These are phyloP conservation scores for Chirona hameri DNA, from an alignment of 2,888 invertebrate species.

Conservation along the genomic window DNA sequence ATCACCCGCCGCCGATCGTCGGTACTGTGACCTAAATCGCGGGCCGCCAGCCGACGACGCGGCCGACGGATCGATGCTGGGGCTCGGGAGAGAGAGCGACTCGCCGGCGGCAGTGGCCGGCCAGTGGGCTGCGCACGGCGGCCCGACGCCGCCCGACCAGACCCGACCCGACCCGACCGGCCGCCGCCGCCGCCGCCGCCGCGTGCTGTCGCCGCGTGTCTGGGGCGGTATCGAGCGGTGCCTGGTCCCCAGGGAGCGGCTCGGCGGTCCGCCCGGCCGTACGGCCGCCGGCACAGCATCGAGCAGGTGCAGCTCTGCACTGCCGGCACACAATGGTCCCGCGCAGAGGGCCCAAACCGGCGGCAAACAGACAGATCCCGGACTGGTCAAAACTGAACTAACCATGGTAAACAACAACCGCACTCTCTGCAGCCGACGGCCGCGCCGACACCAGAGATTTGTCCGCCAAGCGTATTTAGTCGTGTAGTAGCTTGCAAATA, in stretches of 20 bases:
- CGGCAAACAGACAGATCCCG: no score
- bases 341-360: no score
- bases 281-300: neutral
- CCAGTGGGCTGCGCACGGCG: neutral
- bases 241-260: neutral
- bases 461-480: no score
- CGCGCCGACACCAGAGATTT: no score
- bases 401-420: no score
- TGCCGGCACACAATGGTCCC: no score
- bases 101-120: neutral
- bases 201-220: neutral
- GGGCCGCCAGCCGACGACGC: neutral
- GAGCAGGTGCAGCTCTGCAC: no score
- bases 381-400: no score
- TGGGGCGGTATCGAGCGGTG: neutral
- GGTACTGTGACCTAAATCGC: constrained; percentile 9
- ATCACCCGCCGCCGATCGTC: neutral
- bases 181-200: neutral
- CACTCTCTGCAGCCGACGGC: no score
- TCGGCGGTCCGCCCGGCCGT: neutral
- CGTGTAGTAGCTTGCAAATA: no score
- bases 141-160: neutral
- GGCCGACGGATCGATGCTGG: neutral
- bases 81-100: neutral
- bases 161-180: neutral